Base-by-base conservation (phyloP, 2,888 invertebrate species). In the Chymomyza procnemis region DNA sequence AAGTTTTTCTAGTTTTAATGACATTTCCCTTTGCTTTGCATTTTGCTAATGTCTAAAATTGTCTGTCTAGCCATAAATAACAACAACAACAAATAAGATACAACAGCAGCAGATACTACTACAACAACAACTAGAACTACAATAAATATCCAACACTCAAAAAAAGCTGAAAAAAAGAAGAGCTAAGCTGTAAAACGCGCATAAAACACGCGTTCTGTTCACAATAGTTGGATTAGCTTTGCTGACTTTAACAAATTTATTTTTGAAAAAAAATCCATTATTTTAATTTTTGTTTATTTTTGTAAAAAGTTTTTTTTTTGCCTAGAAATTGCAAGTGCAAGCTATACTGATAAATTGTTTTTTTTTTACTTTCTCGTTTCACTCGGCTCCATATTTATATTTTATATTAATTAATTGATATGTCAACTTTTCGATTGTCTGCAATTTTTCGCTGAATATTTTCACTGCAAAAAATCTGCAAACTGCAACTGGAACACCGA, bases 361-460 rank as follows among this genome's bases (percentile, higher is more conserved):
- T 41, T 12, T 41, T 41, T 41, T 12, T 12, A 41, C 34, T 41
- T 41, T 41, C 34, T 12, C 34, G 54, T 12, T 54, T 26, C 26
- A 26, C 26, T 26, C 26, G 26, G 26, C 26, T 0, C 4, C 5
- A 26, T 26, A 26, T 26, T 26, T 26, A 26, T 18, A 12, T 19
- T 26, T 26, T 26, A 26, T 21, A 22, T 19, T 54, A 66, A 57
- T 67, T 34, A 47, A 18, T 66, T 67, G 73, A 80, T 78, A 80
- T 75, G 78, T 80, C 73, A 80, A 78, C 47, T 78, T 67, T 65
- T 62, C 73, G 67, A 67, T 54, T 65, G 34, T 26, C n/a, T 9
- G 34, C 34, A 41, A 41, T 41, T 41, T 41, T 41, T 41, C 3
- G 34, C 12, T 41, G 0, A 12, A 41, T 41, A 41, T 12, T 41